Conservation (phyloP, 2,797 vertebrate species). For the Sebastes miniatus region DNA sequence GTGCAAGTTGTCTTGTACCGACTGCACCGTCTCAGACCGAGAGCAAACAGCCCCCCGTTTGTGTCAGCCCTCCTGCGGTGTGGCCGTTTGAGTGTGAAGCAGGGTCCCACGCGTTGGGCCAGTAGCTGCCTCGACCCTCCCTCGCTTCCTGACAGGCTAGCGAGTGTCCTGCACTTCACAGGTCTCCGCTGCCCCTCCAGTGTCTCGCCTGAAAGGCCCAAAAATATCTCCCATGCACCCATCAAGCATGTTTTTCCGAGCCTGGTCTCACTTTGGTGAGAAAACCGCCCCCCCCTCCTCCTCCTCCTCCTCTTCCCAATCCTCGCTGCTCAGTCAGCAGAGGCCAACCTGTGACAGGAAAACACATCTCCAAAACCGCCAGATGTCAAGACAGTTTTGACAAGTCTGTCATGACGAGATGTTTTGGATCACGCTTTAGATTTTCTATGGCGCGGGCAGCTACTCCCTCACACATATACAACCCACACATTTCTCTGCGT, state of each 20-base stretch:
- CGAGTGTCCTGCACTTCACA: conserved; percentile 66
- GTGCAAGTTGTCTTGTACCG: conserved; percentile 76
- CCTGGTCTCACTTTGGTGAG: conserved; percentile 75
- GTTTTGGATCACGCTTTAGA: conserved; percentile 27
- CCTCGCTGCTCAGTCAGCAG: conserved; percentile 70
- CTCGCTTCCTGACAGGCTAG: conserved; percentile 63
- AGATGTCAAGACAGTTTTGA: conserved; percentile 70
- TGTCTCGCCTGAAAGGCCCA: conserved; percentile 71
- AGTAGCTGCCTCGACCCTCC: conserved; percentile 55
- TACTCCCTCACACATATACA: conserved; percentile 29
- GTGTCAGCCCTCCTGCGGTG: conserved; percentile 76
- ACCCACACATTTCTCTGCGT: neutral
- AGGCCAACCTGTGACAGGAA: conserved; percentile 71
- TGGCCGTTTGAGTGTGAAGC: conserved; percentile 73
- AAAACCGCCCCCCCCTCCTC: conserved; percentile 24
- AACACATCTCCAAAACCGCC: conserved; percentile 63
- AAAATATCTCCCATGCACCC: conserved; percentile 77
- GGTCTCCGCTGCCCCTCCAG: conserved; percentile 57
- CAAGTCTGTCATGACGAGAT: conserved; percentile 48
- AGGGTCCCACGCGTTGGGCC: conserved; percentile 79
- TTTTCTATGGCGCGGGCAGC: conserved; percentile 27
- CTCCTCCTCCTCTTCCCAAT: conserved; percentile 59
- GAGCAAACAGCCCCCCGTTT: conserved; percentile 81
- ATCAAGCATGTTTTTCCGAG: conserved; percentile 77
- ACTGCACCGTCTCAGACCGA: conserved; percentile 74